Base-by-base conservation (phyloP, 2,113 vertebrate species). In the Benitochromis conjunctus region DNA sequence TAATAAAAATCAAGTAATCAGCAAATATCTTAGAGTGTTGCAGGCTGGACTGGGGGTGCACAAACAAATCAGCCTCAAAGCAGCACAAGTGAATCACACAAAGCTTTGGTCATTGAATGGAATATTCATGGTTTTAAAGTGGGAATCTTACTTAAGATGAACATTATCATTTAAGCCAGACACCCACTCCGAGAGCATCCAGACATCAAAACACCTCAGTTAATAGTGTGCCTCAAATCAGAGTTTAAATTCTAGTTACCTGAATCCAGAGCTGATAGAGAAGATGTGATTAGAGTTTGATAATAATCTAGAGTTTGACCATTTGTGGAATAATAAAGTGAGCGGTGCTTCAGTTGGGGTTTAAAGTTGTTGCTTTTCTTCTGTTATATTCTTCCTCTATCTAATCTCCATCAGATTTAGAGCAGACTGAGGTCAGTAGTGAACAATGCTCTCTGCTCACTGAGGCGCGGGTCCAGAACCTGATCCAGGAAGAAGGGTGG, bases 401-500 rank as follows among this genome's bases (percentile, higher is more conserved):
- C 80, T 24, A 55, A 11, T 79, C 53, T 85, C 55, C 55, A 56
- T 31, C 62, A 91, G 90, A 60, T 53, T 66, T 81, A 19, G 31
- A 18, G 31, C 77, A 56, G 71, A 92, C 83, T 64, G 90, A 55
- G 56, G 24, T 78, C 71, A 64, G 41, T 12, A 29, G 26, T 62
- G 78, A 83, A 13, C 84, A 34, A 31, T 6, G n/a, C 5, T 3
- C 78, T n/a, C 11, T 62, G 5, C 34, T 90, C 21, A 85, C 78
- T 21, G 86, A 87, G 62, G 86, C 87, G 69, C 74, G 86, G 41
- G 92, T 95, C 85, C 95, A 95, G 87, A 94, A 96, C 80, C 95
- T 96, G 88, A 95, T 98, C 88, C 91, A 96, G 93, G 95, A 90
- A 69, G 97, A 99, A 90, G 95, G 95, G 57, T 99, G 98, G 96